phyloP scores from a whole-genome alignment of 2,888 invertebrate species.

The Tineola bisselliella region DNA sequence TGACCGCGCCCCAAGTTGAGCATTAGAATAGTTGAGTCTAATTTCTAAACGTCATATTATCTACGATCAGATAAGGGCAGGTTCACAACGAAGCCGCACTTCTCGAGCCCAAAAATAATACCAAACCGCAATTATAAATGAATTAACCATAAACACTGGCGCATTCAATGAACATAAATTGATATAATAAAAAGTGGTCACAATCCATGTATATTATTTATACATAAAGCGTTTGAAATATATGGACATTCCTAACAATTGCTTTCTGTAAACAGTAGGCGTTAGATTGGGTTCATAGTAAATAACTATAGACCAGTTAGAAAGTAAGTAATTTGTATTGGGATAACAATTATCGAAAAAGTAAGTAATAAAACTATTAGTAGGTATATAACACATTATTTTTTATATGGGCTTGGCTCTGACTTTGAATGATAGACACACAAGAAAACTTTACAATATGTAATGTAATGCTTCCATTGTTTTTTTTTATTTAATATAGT shows the following conservation, averaged over 20 bases:
- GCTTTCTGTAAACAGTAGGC: no score
- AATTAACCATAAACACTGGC: conserved; percentile 58
- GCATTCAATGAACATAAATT: conserved; percentile 65
- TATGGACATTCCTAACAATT: background rate
- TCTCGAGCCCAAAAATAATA: conserved; percentile 33
- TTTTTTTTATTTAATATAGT: no score
- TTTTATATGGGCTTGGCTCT: no score
- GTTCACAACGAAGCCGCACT: conserved; percentile 35
- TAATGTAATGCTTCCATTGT: no score
- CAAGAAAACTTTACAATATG: no score
- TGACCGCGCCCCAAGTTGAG: background rate
- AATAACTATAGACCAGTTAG: no score
- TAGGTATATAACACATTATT: no score
- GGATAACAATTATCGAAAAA: no score
- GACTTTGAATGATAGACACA: no score
- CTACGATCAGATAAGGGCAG: conserved; percentile 47
- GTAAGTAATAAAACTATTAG: no score
- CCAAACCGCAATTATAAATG: conserved; percentile 60
- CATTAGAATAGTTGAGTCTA: background rate
- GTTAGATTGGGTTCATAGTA: no score
- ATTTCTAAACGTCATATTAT: conserved; percentile 15
- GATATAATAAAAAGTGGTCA: conserved; percentile 59
- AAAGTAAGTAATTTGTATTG: no score
- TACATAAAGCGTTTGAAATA: background rate
- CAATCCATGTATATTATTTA: background rate